These are phyloP conservation scores for Nomada ruficornis DNA, from an alignment of 2,888 invertebrate genomes.

Conservation along the genomic window DNA sequence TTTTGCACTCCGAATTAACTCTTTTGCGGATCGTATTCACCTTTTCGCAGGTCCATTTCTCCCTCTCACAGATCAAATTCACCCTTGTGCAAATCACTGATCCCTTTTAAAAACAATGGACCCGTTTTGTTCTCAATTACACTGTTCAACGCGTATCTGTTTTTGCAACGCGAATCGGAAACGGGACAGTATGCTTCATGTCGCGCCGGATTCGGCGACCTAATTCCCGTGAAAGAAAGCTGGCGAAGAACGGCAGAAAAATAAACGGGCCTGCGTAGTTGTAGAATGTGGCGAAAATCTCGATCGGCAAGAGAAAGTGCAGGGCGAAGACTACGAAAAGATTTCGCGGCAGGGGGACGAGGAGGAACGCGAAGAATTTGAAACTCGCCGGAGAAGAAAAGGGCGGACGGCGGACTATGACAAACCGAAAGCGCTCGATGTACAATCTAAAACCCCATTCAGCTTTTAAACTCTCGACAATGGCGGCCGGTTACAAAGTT, in stretches of 20 bases:
- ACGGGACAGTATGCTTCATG: too few species aligned
- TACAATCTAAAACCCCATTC: conserved; percentile 83
- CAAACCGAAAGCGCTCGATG: conserved; percentile 80
- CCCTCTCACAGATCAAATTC: too few species aligned
- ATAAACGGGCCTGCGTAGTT: not conserved
- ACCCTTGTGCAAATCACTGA: too few species aligned
- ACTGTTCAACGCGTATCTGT: too few species aligned
- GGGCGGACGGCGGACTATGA: conserved; percentile 65
- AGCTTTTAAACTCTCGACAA: conserved; percentile 84
- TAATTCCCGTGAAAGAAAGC: too few species aligned
- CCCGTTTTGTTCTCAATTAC: too few species aligned
- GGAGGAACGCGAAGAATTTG: conserved; percentile 73
- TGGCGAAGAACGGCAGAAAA: not conserved
- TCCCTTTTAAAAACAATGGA: too few species aligned
- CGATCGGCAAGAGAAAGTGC: not conserved
- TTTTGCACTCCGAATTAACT: not conserved
- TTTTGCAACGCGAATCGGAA: too few species aligned
- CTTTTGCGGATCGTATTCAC: too few species aligned
- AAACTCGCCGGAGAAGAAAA: conserved; percentile 67
- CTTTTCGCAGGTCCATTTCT: too few species aligned
- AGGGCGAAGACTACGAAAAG: conserved; percentile 26
- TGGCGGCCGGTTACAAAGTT: conserved; percentile 82
- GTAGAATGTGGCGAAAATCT: not conserved
- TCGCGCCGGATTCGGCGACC: too few species aligned
- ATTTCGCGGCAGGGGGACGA: conserved; percentile 41